phyloP scores from a whole-genome alignment of 2,888 invertebrate genomes.

The Sesamia inferens region DNA sequence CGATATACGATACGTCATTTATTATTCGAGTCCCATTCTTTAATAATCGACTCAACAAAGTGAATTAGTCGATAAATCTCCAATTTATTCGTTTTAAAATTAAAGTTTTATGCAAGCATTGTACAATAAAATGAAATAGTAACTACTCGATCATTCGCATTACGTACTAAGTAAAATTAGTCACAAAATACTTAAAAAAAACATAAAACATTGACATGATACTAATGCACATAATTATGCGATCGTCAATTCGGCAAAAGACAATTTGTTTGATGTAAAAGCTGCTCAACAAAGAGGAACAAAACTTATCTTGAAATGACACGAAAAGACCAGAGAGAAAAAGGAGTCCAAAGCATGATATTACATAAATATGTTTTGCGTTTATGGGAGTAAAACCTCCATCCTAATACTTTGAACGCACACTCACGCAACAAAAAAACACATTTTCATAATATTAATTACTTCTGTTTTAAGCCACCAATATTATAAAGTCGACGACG shows the following conservation, averaged over 20 bases:
- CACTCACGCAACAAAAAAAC: not conserved
- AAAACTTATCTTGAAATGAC: constrained; percentile 53
- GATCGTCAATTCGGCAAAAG: constrained; percentile 35
- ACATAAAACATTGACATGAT: constrained; percentile 59
- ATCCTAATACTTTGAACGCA: constrained; percentile 36
- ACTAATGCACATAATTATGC: constrained; percentile 52
- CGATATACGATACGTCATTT: not conserved
- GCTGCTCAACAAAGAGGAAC: constrained; percentile 48
- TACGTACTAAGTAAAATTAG: constrained; percentile 67
- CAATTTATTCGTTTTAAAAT: constrained; percentile 2
- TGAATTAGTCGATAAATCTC: constrained; percentile 25
- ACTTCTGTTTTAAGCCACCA: not conserved
- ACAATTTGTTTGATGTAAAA: constrained; percentile 40
- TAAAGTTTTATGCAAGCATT: constrained; percentile 33
- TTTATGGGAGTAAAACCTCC: not conserved
- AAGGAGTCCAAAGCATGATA: not conserved
- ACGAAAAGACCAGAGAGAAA: constrained; percentile 27
- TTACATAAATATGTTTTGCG: not conserved
- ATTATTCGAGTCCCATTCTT: constrained; percentile 9
- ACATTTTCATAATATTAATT: constrained; percentile 3
- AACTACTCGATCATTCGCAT: constrained; percentile 51
- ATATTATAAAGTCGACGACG: no score
- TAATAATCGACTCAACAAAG: not conserved
- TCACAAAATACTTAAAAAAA: constrained; percentile 69
- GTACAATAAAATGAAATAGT: constrained; percentile 40